Conservation (phyloP, 2,113 vertebrate species). For the Brachyhypopomus occidentalis region DNA sequence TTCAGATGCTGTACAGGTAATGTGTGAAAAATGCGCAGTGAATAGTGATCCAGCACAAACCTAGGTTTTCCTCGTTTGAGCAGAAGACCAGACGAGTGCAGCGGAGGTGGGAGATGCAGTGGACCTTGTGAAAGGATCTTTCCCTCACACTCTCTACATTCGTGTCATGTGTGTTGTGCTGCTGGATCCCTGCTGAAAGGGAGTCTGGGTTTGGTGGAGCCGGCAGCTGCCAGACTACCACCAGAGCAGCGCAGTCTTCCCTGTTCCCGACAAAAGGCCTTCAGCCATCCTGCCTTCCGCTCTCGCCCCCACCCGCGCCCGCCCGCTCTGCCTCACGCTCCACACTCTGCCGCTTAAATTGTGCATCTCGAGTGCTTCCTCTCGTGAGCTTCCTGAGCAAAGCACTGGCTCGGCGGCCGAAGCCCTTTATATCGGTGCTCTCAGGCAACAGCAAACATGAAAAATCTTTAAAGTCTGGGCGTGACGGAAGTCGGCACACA, state of each 20-base stretch:
- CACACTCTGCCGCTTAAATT: slow-evolving; percentile 20
- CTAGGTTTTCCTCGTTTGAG: too few species aligned
- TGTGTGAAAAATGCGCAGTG: too few species aligned
- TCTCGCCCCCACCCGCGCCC: slow-evolving; percentile 6
- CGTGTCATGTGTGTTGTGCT: too few species aligned
- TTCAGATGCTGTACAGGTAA: too few species aligned
- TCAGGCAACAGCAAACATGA: slow-evolving; percentile 24
- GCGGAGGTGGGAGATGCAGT: too few species aligned
- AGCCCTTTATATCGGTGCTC: neutral
- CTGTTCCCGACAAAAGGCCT: slow-evolving; percentile 22
- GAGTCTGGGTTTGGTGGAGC: neutral
- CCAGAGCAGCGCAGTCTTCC: slow-evolving; percentile 24
- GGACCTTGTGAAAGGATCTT: too few species aligned
- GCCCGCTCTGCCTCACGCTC: neutral
- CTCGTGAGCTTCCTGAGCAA: slow-evolving; percentile 31
- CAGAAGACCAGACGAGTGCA: too few species aligned
- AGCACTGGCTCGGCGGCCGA: neutral
- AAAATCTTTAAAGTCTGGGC: slow-evolving; percentile 18
- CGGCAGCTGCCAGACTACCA: neutral
- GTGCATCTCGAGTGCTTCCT: slow-evolving; percentile 42
- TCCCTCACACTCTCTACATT: too few species aligned
- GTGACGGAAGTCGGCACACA: slow-evolving; percentile 18
- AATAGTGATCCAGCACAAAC: too few species aligned
- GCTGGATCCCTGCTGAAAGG: too few species aligned
- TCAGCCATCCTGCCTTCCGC: slow-evolving; percentile 41